phyloP scores from a whole-genome alignment of 2,888 invertebrate species.

The Apeira syringaria region DNA sequence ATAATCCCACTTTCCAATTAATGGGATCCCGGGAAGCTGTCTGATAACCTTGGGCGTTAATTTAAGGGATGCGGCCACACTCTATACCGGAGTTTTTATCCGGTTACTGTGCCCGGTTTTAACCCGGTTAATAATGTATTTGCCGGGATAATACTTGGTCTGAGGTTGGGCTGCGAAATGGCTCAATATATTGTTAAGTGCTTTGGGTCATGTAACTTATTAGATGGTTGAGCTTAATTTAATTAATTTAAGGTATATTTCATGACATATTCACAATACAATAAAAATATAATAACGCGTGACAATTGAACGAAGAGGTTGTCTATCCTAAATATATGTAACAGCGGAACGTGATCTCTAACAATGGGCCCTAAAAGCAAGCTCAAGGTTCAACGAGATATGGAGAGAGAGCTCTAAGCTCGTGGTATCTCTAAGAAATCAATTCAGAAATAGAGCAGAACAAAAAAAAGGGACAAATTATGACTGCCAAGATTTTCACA shows the following conservation, averaged over 20 bases:
- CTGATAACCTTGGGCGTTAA: constrained; percentile 24
- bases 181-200: constrained; percentile 23
- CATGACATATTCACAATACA: too few relatives aligned
- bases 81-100: constrained; percentile 32
- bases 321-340: too few relatives aligned
- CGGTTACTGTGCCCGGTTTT: constrained; percentile 33
- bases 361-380: too few relatives aligned
- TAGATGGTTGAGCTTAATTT: constrained; percentile 3
- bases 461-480: too few relatives aligned
- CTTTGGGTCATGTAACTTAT: constrained; percentile 18
- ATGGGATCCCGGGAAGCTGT: constrained; percentile 16
- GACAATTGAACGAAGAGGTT: too few relatives aligned
- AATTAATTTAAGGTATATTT: background rate
- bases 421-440: too few relatives aligned
- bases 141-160: constrained; percentile 37
- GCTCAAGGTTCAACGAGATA: too few relatives aligned
- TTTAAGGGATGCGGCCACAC: constrained; percentile 21
- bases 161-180: constrained; percentile 34
- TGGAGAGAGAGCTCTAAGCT: too few relatives aligned
- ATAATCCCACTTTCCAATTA: constrained; percentile 22
- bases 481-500: too few relatives aligned
- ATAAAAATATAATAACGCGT: too few relatives aligned
- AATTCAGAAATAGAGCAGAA: too few relatives aligned
- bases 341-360: too few relatives aligned
- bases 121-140: constrained; percentile 42